Evolutionary conservation across 2,113 vertebrate genomes (phyloP).

Genomic region (Gymnocephalus cernua): DNA sequence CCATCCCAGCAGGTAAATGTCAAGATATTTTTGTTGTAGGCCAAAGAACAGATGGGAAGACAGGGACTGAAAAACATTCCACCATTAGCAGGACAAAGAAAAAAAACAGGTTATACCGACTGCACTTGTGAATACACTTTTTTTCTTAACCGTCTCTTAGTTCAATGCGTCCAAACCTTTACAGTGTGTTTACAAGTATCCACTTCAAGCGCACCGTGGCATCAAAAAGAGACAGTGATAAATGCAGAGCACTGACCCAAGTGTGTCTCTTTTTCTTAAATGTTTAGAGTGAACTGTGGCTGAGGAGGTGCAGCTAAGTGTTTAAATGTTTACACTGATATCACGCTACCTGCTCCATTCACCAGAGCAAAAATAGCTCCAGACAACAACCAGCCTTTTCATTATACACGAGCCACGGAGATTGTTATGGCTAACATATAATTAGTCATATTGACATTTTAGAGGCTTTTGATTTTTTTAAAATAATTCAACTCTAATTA

Average conservation of each 20-base stretch:
- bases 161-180: conserved; percentile 24
- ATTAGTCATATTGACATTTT: neutral
- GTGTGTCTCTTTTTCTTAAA: conserved; percentile 28
- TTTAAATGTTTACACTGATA: conserved; percentile 54
- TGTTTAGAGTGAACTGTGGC: conserved; percentile 48
- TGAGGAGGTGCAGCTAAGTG: neutral
- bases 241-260: conserved; percentile 41
- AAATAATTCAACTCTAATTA: neutral
- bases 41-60: neutral
- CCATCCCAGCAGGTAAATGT: neutral
- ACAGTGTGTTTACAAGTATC: conserved; percentile 48
- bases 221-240: conserved; percentile 53
- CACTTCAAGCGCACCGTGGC: conserved; percentile 42
- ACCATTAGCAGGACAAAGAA: neutral
- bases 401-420: neutral
- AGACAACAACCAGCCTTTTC: neutral
- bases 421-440: neutral
- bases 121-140: neutral
- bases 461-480: neutral
- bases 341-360: conserved; percentile 21
- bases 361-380: conserved; percentile 14
- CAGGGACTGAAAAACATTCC: neutral
- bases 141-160: neutral
- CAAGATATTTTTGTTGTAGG: neutral
- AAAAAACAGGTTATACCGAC: neutral